Percentiles rank a stretch among this genome's conserved stretches.
These are phyloP conservation scores for Meteorus colon DNA, from an alignment of 2,888 invertebrate species.

Conservation along the genomic window DNA sequence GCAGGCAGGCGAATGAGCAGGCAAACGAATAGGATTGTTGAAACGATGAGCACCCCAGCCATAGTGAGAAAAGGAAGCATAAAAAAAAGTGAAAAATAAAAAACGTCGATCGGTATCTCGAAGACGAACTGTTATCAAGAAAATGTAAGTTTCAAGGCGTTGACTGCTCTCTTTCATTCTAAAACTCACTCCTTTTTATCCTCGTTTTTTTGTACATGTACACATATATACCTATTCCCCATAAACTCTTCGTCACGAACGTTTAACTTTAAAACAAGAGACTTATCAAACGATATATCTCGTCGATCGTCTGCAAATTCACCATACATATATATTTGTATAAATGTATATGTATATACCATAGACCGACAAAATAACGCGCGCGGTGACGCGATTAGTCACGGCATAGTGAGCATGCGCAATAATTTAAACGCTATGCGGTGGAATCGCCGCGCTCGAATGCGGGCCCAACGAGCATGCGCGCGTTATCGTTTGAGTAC, in stretches of 20 bases:
- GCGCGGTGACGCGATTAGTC: constrained; percentile 58
- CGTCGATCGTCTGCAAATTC: constrained; percentile 24
- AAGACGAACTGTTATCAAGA: constrained; percentile 54
- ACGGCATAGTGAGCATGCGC: constrained; percentile 62
- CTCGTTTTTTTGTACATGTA: background rate
- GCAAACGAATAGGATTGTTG: background rate
- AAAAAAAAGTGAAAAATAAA: constrained; percentile 6
- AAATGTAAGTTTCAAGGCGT: constrained; percentile 44
- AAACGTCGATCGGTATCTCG: constrained; percentile 50
- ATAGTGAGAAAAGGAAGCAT: constrained; percentile 16
- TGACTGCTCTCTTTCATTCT: constrained; percentile 48
- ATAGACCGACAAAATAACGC: constrained; percentile 28
- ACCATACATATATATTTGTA: constrained; percentile 21
- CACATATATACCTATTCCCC: constrained; percentile 2
- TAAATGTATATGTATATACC: background rate
- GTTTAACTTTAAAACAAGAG: constrained; percentile 33
- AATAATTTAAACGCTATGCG: constrained; percentile 63
- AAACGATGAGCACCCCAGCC: background rate
- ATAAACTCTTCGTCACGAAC: constrained; percentile 35
- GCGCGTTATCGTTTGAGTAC: constrained; percentile 50
- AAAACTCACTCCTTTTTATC: constrained; percentile 31
- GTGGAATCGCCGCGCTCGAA: constrained; percentile 52
- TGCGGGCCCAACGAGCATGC: constrained; percentile 46
- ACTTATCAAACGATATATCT: constrained; percentile 13
- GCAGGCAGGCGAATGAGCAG: constrained; percentile 25